Base-by-base conservation (phyloP, 1,140 invertebrate species). In the Rhopalosiphum maidis region DNA sequence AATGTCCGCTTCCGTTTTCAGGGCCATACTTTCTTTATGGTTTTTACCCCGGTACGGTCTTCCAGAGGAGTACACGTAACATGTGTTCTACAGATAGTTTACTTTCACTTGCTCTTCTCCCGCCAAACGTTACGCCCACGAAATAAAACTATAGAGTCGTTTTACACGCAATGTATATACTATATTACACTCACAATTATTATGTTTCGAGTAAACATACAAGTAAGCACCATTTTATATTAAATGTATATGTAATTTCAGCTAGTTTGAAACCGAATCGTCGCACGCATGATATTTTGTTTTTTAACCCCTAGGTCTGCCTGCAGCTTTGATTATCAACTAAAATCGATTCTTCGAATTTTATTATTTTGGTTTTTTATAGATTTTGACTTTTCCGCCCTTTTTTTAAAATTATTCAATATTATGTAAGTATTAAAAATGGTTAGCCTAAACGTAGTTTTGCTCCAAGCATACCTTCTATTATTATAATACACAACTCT, bases 71-170 rank as follows among this genome's bases (percentile, higher is more conserved):
- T 11, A 30, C 23, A 85, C 8, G 83, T 85, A 85, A 85, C 83
- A 85, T 85, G 41, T 85, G 83, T 85, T 41, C 22, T 8, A 43
- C 83, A 23, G 22, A 85, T 5, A 41, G 35, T 85, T 85, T 37
- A 37, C 60, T 85, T 23, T 41, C 41, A 15, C 22, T 85, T 41
- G 41, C 83, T 85, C 7, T 41, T 85, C 23, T 15, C 22, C 37
- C 25, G 2, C 8, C 83, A 25, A 25, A 18, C 9, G 9, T 22
- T 41, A 82, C 15, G 22, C 35, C 35, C 18, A 2, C 1, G 25
- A 85, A 85, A 85, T 85, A 85, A 85, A 85, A 41, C 83, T 30
- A 85, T 85, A 85, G 22, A 23, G 41, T 85, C 37, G 37, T 43
- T 85, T 85, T 85, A 85, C 83, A 85, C 83, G 30, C 15, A 68